Base-by-base conservation (phyloP, 2,888 invertebrate genomes). In the Agrotis segetum region DNA sequence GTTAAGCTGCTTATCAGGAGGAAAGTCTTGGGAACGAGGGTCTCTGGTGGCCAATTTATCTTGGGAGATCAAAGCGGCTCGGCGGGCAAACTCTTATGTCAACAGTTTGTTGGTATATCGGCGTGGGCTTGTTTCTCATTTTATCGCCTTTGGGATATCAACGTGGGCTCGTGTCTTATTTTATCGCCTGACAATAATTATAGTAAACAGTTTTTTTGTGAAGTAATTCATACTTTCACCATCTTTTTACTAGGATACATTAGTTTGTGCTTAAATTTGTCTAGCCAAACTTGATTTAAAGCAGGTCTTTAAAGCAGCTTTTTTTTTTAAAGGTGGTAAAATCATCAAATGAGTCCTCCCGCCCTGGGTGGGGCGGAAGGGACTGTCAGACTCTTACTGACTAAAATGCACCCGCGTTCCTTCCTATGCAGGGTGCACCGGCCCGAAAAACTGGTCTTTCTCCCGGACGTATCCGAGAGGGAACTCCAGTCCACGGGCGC, bases 1-100 rank as follows among this genome's bases (percentile, higher is more conserved):
- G 13, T 46, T 63, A 70, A 74, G 61, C 56, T 40, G 17, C 62
- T 59, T 59, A 77, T 71, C 52, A 11, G 6, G 24, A 46, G 24
- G 17, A 52, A 62, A 58, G 40, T 44, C 29, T 58, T 58, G 17
- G n/a, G 29, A 50, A 46, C 40, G 58, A 70, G 58, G 49, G 71
- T 49, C 40, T 46, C 13, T 19, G 9, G 17, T 46, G 44, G 9
- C 17, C 47, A 70, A 59, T 63, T 62, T 56, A 76, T 47, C 19
- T 50, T 29, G 16, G 11, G n/a, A 7, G n/a, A 16, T 44, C 16
- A 58, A 29, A 40, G 52, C 24, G 16, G 24, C 5, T 73, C 13
- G 64, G 14, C 17, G 24, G 47, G 5, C n/a, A 52, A 52, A 58
- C 14, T 58, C 11, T 14, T 59, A 29, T n/a, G 24, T 58, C 34